Conservation (phyloP, 1,140 invertebrate genomes). For the Gerris buenoi region DNA sequence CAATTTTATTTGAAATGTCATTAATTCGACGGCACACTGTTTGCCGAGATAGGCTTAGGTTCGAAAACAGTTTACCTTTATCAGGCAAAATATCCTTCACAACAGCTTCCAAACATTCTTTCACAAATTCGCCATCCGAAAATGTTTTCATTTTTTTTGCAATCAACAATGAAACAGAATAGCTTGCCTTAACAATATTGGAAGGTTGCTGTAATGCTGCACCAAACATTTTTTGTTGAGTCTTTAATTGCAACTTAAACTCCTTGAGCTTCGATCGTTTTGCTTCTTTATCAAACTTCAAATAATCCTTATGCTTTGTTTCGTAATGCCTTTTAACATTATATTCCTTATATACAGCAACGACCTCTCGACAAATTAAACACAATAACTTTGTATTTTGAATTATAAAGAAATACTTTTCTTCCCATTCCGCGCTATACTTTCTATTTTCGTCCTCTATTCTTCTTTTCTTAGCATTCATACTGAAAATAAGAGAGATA, state of each 20-base stretch:
- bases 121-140: constrained; percentile 21
- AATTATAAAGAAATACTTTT: constrained; percentile 11
- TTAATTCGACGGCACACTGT: constrained; percentile 25
- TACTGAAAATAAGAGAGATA: too few species aligned
- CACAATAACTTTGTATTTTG: constrained; percentile 17
- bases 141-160: constrained; percentile 23
- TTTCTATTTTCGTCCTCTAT: not conserved
- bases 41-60: constrained; percentile 21
- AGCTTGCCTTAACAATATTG: constrained; percentile 24
- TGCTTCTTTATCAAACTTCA: constrained; percentile 14
- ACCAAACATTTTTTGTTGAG: constrained; percentile 23
- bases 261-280: constrained; percentile 21
- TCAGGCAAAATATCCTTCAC: constrained; percentile 20
- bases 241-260: constrained; percentile 22
- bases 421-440: constrained; percentile 7
- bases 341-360: constrained; percentile 16
- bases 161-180: constrained; percentile 21
- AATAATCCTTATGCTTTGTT: constrained; percentile 8
- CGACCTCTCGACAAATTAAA: constrained; percentile 19
- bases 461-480: not conserved
- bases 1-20: constrained; percentile 20
- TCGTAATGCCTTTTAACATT: constrained; percentile 12
- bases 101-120: constrained; percentile 15
- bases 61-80: constrained; percentile 15
- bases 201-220: constrained; percentile 20